phyloP scores from a whole-genome alignment of 1,140 invertebrate genomes.

The Rhagoletis zephyria region DNA sequence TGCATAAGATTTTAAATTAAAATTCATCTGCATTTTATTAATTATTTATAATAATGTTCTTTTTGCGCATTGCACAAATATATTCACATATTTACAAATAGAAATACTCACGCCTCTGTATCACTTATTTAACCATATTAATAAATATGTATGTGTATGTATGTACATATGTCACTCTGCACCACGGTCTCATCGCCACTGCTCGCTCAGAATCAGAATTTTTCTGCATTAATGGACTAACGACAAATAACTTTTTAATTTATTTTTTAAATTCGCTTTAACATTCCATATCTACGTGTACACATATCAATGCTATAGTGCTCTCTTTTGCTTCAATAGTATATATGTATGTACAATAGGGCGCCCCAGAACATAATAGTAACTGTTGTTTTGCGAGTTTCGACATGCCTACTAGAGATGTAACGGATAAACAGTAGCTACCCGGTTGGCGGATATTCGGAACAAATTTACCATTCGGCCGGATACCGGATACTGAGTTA shows the following conservation, averaged over 20 bases:
- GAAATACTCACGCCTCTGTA: slow-evolving; percentile 4
- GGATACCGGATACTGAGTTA: no score
- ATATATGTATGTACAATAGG: background rate
- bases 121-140: slow-evolving; percentile 4
- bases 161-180: background rate
- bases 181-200: background rate
- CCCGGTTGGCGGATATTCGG: no score
- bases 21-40: slow-evolving; percentile 49
- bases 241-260: background rate
- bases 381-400: no score
- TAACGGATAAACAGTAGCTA: no score
- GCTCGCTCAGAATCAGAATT: background rate
- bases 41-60: slow-evolving; percentile 42
- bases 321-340: background rate
- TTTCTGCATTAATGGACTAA: background rate
- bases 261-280: background rate
- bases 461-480: no score
- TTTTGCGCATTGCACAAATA: background rate
- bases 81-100: slow-evolving; percentile 4
- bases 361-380: background rate
- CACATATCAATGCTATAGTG: background rate
- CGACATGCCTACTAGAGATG: no score
- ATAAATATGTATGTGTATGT: background rate
- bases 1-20: slow-evolving; percentile 18
- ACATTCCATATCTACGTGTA: background rate